phyloP scores from a whole-genome alignment of 2,888 invertebrate genomes.

The Drosophila silvestris region DNA sequence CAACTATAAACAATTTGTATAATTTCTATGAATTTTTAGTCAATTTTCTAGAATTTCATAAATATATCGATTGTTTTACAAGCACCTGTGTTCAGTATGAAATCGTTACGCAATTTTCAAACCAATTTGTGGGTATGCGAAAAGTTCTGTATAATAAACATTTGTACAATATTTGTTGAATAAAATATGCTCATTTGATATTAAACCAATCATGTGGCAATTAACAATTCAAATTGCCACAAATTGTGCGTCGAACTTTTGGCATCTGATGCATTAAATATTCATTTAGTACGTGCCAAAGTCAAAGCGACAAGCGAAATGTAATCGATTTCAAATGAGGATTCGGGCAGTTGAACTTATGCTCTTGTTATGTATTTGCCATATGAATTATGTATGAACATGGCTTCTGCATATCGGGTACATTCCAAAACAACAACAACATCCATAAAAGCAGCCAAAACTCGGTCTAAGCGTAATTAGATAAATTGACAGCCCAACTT shows the following conservation, averaged over 20 bases:
- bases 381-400: slow-evolving; percentile 57
- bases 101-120: neutral
- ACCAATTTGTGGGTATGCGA: neutral
- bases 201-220: slow-evolving; percentile 42
- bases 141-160: neutral
- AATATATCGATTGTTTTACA: neutral
- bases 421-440: neutral
- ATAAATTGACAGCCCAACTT: slow-evolving; percentile 10
- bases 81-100: neutral
- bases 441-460: neutral
- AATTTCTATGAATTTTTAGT: neutral
- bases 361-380: slow-evolving; percentile 23
- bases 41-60: neutral
- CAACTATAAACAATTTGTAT: neutral
- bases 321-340: slow-evolving; percentile 41
- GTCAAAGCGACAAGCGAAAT: slow-evolving; percentile 35
- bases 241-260: slow-evolving; percentile 42
- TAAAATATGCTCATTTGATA: slow-evolving; percentile 48
- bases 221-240: slow-evolving; percentile 52
- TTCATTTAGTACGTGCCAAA: slow-evolving; percentile 65
- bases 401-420: slow-evolving; percentile 23
- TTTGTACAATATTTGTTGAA: slow-evolving; percentile 8
- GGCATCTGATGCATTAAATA: slow-evolving; percentile 50
- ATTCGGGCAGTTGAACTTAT: slow-evolving; percentile 22
- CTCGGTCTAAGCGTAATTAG: slow-evolving; percentile 8